Evolutionary conservation across 2,888 invertebrate genomes (phyloP), one percentile per base, ranked within the genome.

Genomic region (Tetanocera ferruginea): DNA sequence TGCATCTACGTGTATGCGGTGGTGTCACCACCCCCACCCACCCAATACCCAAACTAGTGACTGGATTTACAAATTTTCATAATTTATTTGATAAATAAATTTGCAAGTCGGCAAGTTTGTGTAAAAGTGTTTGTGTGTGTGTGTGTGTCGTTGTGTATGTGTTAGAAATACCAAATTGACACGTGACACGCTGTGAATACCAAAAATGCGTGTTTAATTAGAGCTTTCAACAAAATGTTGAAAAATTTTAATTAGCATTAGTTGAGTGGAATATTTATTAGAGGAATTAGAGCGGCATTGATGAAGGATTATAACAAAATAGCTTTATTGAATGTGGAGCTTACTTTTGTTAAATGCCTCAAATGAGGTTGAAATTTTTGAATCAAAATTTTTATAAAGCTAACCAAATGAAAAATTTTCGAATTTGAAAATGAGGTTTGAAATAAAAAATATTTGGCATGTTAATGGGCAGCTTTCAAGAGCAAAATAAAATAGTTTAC

Each of bases 181-280:
- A 75, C 52, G 75, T 75, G 67, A 75, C 75, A 67, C 28, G 55
- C 52, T 31, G 60, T 55, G 51, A 64, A 74, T 64, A 52, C 9
- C 19, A 64, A 23, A 66, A 55, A 34, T 37, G 55, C 71, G 11
- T 31, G 31, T 55, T 52, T 71, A 34, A 71, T 55, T 34, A 71
- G 71, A 28, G 55, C 71, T 17, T 52, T 71, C 69, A 28, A 52
- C 52, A 25, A 52, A 69, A 51, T n/a, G n/a, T n/a, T 55, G 19
- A 19, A n/a, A 31, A n/a, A n/a, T 37, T 73, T 73, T 73, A 62
- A 73, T 73, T 62, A 73, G 73, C 37, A 49, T 60, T 37, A 43
- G 43, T 23, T 19, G 43, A 67, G 43, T 23, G 49, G 43, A 67
- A 67, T 67, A 43, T 43, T 43, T 67, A 67, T 43, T 67, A 14